A percentile compares a stretch with the other conserved stretches of the same genome.
These are phyloP conservation scores for Synanthedon myopaeformis DNA, from an alignment of 2,888 invertebrate species.

Conservation along the genomic window DNA sequence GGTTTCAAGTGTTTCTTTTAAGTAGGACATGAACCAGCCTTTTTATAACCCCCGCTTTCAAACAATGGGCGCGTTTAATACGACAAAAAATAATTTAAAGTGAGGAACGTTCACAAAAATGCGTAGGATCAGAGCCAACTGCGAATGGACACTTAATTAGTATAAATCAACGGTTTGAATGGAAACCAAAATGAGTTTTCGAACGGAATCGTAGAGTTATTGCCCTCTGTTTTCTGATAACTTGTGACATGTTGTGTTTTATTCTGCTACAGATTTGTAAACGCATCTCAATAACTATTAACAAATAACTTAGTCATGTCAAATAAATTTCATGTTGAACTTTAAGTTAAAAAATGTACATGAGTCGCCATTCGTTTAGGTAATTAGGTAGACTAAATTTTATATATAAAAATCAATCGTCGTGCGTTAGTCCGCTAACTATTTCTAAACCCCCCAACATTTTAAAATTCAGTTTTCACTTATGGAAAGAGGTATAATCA, in stretches of 20 bases:
- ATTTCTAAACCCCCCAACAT: too few species aligned
- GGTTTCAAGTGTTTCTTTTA: conserved; percentile 46
- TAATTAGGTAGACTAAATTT: too few species aligned
- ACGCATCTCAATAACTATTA: neutral
- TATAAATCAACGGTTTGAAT: conserved; percentile 20
- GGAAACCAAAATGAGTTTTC: conserved; percentile 8
- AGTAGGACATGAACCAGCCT: conserved; percentile 33
- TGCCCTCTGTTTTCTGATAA: neutral
- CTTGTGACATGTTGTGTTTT: neutral
- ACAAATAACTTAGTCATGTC: neutral
- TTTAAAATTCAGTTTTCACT: too few species aligned
- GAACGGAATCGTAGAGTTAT: conserved; percentile 2
- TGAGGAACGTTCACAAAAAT: conserved; percentile 3
- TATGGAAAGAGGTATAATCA: too few species aligned
- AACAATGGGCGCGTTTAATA: conserved; percentile 24
- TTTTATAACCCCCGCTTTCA: conserved; percentile 27
- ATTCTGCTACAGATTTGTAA: neutral
- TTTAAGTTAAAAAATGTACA: too few species aligned
- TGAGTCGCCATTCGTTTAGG: too few species aligned
- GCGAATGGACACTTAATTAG: conserved; percentile 26
- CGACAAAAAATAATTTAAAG: conserved; percentile 13
- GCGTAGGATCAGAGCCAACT: conserved; percentile 4
- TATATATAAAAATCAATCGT: too few species aligned
- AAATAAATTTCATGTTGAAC: too few species aligned
- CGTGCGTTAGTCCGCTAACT: too few species aligned